Base-by-base conservation (phyloP, 2,797 vertebrate species). In the Sciaenops ocellatus region DNA sequence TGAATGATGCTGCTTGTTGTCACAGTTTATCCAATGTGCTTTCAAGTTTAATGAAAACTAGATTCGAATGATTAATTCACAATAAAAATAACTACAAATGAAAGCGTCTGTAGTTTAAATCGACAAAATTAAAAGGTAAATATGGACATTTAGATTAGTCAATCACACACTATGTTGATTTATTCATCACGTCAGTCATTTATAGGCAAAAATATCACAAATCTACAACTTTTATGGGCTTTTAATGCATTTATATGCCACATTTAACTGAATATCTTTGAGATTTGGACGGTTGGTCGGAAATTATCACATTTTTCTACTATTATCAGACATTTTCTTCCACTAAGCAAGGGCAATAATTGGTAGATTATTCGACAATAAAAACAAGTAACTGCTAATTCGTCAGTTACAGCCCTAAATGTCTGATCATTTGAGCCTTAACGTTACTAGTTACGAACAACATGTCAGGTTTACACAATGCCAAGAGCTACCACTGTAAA, bases 311-410 rank as follows among this genome's bases (percentile, higher is more conserved):
- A 12, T 52, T 24, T 54, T 6, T 22, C 34, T 2, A 52, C 7
- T 18, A 8, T 56, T 10, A 20, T 24, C 3, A 12, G 16, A 56
- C 52, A 44, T 56, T 30, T 56, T 10, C 16, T 11, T 11, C 30
- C 48, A 61, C 34, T 13, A 17, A 46, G 16, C 1, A 2, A 42
- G 17, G 28, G 2, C 38, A 51, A 61, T 10, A 20, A 26, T 24
- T n/a, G 6, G 2, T 7, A 26, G 10, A 48, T 22, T 34, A 20
- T 13, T 10, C 5, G 1, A 24, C 20, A 38, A 60, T 41, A 30
- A 16, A 26, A 48, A 22, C 0, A 3, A 38, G 0, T 1, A 11
- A 9, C 11, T 1, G 5, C 2, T 2, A 10, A 5, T n/a, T 15
- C 20, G 13, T 44, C 12, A 30, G 15, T 22, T n/a, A 13, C 16